Conservation (phyloP, 2,888 invertebrate genomes). For the Mythimna ferrago region DNA sequence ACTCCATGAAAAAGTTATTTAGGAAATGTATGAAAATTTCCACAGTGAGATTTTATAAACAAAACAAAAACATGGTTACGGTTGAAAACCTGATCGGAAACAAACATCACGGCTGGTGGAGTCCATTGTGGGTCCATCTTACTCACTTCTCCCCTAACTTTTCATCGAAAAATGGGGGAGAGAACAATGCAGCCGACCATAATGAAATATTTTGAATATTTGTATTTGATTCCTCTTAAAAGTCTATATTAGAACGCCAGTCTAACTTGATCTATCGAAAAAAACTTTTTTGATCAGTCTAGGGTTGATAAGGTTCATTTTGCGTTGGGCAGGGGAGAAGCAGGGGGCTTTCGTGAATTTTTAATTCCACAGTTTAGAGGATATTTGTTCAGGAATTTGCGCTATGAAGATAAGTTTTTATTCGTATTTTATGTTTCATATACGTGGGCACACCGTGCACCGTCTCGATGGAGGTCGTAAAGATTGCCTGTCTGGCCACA, state of each 20-base stretch:
- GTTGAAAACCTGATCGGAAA: constrained; percentile 50
- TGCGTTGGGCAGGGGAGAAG: constrained; percentile 36
- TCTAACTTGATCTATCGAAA: constrained; percentile 60
- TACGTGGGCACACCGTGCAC: constrained; percentile 27
- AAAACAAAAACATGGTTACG: constrained; percentile 35
- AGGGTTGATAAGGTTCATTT: constrained; percentile 15
- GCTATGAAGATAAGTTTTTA: constrained; percentile 69
- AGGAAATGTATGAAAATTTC: background rate
- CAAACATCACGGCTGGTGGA: constrained; percentile 47
- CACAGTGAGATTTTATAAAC: constrained; percentile 15
- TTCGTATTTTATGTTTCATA: constrained; percentile 58
- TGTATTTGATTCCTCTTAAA: constrained; percentile 82
- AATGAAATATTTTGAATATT: constrained; percentile 89
- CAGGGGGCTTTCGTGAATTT: constrained; percentile 70
- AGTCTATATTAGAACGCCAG: constrained; percentile 71
- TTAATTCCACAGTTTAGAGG: constrained; percentile 78
- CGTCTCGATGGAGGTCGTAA: constrained; percentile 48
- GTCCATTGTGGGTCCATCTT: constrained; percentile 59
- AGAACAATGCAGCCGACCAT: constrained; percentile 76
- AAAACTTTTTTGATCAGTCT: constrained; percentile 57
- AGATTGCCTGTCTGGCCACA: constrained; percentile 33
- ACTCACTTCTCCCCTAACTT: constrained; percentile 62
- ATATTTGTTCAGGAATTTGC: constrained; percentile 79
- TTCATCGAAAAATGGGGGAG: constrained; percentile 76
- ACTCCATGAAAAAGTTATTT: background rate